Percentiles rank a stretch among this genome's conserved stretches.
phyloP scores from a whole-genome alignment of 2,113 vertebrate species.

The Xiphophorus maculatus region DNA sequence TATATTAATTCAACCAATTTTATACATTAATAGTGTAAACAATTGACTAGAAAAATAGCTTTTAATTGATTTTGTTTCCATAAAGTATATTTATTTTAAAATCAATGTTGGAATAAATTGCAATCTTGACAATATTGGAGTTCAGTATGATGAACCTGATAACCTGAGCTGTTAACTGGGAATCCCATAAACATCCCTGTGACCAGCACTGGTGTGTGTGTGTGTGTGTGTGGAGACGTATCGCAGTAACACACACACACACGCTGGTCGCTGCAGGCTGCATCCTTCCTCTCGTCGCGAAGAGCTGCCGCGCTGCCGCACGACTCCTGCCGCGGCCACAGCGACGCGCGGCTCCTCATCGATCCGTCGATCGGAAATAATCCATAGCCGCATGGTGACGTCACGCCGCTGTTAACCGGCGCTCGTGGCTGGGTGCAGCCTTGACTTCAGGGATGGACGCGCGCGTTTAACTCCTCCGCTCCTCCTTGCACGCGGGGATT shows the following conservation, averaged over 20 bases:
- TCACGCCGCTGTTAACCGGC: constrained; percentile 64
- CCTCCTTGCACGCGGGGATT: not conserved
- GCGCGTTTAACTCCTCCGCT: constrained; percentile 13
- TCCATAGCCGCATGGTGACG: constrained; percentile 76
- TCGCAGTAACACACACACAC: not conserved
- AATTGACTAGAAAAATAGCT: too few relatives aligned
- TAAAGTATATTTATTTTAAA: not conserved
- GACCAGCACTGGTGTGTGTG: too few relatives aligned
- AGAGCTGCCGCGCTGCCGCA: constrained; percentile 11
- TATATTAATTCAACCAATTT: too few relatives aligned
- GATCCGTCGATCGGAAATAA: constrained; percentile 46
- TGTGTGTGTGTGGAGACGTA: too few relatives aligned
- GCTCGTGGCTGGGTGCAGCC: constrained; percentile 45
- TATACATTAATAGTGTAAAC: too few relatives aligned
- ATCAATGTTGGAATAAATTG: not conserved
- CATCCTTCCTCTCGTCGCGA: constrained; percentile 30
- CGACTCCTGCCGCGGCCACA: constrained; percentile 17
- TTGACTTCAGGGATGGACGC: constrained; percentile 38
- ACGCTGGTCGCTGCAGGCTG: constrained; percentile 33
- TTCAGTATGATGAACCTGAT: too few relatives aligned
- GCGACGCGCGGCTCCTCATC: constrained; percentile 35
- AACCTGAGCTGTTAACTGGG: too few relatives aligned
- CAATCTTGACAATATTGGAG: too few relatives aligned
- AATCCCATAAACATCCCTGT: too few relatives aligned
- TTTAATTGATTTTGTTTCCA: not conserved